Evolutionary conservation across 2,797 vertebrate species (phyloP).

Genomic region (Molossus alvarezi): DNA sequence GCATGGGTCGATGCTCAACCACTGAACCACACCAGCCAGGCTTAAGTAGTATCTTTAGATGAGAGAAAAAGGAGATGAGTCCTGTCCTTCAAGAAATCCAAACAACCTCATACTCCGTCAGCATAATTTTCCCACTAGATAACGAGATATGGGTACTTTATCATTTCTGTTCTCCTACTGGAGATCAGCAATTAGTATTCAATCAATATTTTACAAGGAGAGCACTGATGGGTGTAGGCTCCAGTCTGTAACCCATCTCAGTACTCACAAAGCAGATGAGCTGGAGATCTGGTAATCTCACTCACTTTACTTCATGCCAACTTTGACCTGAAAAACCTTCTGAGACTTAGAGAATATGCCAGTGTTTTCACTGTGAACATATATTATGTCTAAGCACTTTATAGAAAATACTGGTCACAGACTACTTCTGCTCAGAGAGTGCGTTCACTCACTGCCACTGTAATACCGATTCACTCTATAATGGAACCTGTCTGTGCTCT

Average conservation of each 20-base stretch:
- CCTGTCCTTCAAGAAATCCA: background rate
- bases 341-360: constrained; percentile 37
- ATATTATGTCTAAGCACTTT: constrained; percentile 16
- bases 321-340: constrained; percentile 79
- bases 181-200: background rate
- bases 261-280: constrained; percentile 92
- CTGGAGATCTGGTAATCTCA: constrained; percentile 91
- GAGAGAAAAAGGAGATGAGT: background rate
- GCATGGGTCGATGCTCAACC: background rate
- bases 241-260: constrained; percentile 90
- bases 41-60: constrained; percentile 25
- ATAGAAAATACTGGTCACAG: constrained; percentile 75
- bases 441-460: constrained; percentile 76
- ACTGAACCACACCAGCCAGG: background rate
- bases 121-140: constrained; percentile 1
- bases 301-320: constrained; percentile 93
- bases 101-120: background rate
- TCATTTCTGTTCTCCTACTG: background rate
- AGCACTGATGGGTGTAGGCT: constrained; percentile 91
- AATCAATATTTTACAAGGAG: constrained; percentile 53
- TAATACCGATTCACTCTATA: constrained; percentile 77
- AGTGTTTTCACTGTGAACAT: constrained; percentile 69
- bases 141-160: constrained; percentile 9
- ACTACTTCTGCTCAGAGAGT: constrained; percentile 83
- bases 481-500: constrained; percentile 70